Evolutionary conservation across 2,113 vertebrate species (phyloP).

Genomic region (Lutjanus erythropterus): DNA sequence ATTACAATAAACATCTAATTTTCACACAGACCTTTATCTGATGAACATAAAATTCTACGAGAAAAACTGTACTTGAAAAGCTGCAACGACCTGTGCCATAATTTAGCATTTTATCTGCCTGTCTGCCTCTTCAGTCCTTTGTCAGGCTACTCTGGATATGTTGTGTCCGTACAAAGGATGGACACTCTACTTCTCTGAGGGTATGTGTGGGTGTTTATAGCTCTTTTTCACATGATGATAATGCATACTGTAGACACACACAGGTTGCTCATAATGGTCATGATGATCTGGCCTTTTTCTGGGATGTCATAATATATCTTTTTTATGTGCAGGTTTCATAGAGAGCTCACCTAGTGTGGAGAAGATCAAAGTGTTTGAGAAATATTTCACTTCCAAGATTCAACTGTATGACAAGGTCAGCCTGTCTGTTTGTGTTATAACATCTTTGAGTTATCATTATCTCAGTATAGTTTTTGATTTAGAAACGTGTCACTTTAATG

Average conservation of each 20-base stretch:
- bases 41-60: neutral
- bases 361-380: conserved; percentile 95
- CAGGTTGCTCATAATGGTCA: neutral
- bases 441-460: accelerated
- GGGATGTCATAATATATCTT: neutral
- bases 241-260: neutral
- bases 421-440: neutral
- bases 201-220: conserved; percentile 73
- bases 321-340: conserved; percentile 88
- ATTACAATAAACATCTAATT: neutral
- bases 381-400: conserved; percentile 91
- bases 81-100: neutral
- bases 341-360: conserved; percentile 88
- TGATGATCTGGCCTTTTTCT: neutral
- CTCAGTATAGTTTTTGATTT: neutral
- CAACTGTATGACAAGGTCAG: conserved; percentile 96
- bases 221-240: neutral
- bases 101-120: neutral
- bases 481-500: neutral
- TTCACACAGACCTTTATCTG: neutral
- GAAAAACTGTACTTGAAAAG: neutral
- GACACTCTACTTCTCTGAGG: conserved; percentile 96
- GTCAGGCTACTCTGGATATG: conserved; percentile 87
- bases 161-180: conserved; percentile 94
- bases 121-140: conserved; percentile 51